phyloP scores from a whole-genome alignment of 2,113 vertebrate genomes.

The Aythya baeri region DNA sequence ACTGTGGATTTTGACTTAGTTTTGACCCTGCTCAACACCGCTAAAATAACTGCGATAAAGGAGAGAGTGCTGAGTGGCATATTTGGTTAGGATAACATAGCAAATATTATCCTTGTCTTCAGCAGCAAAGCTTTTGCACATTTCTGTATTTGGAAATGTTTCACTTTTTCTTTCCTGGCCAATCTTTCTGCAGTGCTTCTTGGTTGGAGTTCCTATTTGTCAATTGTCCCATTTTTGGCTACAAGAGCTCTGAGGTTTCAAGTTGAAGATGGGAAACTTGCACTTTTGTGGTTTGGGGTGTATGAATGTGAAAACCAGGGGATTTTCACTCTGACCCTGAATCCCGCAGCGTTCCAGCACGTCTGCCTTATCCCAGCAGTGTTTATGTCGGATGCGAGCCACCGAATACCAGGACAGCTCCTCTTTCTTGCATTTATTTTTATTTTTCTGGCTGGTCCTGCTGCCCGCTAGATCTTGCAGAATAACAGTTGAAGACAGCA shows the following conservation, averaged over 20 bases:
- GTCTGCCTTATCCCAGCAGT: background rate
- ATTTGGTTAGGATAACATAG: background rate
- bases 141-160: conserved; percentile 30
- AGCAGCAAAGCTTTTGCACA: background rate
- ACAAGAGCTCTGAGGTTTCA: conserved; percentile 11
- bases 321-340: conserved; percentile 21
- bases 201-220: background rate
- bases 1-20: background rate
- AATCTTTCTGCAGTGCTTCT: background rate
- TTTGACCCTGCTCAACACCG: background rate
- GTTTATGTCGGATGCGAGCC: conserved; percentile 16
- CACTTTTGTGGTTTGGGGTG: conserved; percentile 31
- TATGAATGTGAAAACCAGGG: conserved; percentile 38
- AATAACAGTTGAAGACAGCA: background rate
- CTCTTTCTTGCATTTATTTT: background rate
- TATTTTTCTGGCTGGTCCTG: background rate
- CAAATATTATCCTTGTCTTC: background rate
- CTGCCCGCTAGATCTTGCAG: background rate
- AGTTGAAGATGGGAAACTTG: conserved; percentile 34
- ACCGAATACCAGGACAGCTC: background rate
- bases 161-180: background rate
- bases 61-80: background rate
- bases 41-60: background rate
- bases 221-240: background rate
- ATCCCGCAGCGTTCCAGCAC: background rate